These are phyloP conservation scores for Andrena dorsata DNA, from an alignment of 2,888 invertebrate species.

Conservation along the genomic window DNA sequence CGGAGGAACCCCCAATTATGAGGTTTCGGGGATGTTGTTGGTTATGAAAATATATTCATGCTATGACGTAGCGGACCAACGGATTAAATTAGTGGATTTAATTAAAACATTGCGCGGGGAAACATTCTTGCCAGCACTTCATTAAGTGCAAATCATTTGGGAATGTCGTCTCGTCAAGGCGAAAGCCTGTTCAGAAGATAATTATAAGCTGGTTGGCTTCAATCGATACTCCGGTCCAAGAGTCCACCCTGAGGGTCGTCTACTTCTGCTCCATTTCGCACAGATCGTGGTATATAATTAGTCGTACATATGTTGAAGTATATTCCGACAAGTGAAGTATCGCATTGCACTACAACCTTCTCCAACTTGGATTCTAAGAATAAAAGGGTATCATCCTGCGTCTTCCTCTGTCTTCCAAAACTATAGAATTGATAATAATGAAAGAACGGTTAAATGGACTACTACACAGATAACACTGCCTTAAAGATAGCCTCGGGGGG, in stretches of 20 bases:
- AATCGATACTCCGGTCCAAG: background rate
- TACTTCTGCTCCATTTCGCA: background rate
- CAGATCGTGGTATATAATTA: constrained; percentile 2
- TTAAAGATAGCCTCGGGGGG: constrained; percentile 27
- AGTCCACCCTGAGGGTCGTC: background rate
- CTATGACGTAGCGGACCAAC: background rate
- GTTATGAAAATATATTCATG: background rate
- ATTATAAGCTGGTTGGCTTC: constrained; percentile 10
- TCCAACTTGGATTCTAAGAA: background rate
- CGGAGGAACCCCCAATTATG: constrained; percentile 10
- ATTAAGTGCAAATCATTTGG: background rate
- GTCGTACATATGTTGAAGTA: background rate
- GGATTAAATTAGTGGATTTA: constrained; percentile 11
- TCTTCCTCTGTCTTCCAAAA: background rate
- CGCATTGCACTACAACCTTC: background rate
- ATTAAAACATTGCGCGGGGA: background rate
- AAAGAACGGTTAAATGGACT: no score
- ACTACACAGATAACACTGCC: background rate
- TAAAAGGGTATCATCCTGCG: background rate
- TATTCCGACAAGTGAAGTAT: background rate
- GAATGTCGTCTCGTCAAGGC: background rate
- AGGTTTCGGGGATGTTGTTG: background rate
- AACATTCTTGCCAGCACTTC: background rate
- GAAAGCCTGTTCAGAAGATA: background rate
- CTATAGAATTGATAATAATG: no score